These are phyloP conservation scores for Tyrannus savana DNA, from an alignment of 2,113 vertebrate species.

Conservation along the genomic window DNA sequence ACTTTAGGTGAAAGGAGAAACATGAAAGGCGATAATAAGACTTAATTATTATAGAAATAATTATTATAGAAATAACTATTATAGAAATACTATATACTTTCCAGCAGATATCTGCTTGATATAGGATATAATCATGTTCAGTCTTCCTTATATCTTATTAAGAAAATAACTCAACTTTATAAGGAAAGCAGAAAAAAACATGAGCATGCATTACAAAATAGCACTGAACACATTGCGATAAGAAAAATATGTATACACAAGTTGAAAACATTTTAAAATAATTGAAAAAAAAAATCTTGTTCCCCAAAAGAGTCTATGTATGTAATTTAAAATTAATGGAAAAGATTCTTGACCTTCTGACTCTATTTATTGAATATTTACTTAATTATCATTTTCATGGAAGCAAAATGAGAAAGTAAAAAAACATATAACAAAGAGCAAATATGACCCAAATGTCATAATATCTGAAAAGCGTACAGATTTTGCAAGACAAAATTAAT, in stretches of 20 bases:
- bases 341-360: not conserved
- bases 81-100: not conserved
- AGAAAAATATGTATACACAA: not conserved
- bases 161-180: not conserved
- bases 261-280: not conserved
- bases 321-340: not conserved
- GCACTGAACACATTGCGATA: not conserved
- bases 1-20: not conserved
- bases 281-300: not conserved
- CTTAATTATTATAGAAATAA: not conserved
- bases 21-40: not conserved
- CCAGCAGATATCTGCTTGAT: not conserved
- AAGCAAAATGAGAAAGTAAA: not conserved
- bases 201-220: not conserved
- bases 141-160: not conserved
- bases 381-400: not conserved
- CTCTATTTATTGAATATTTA: not conserved
- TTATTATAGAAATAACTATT: not conserved
- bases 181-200: not conserved
- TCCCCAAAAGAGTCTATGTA: not conserved
- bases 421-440: not conserved
- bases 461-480: not conserved
- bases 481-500: slow-evolving; percentile 9
- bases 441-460: not conserved
- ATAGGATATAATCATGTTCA: not conserved